Base-by-base conservation (phyloP, 1,140 invertebrate species). In the Drosophila oshimai region DNA sequence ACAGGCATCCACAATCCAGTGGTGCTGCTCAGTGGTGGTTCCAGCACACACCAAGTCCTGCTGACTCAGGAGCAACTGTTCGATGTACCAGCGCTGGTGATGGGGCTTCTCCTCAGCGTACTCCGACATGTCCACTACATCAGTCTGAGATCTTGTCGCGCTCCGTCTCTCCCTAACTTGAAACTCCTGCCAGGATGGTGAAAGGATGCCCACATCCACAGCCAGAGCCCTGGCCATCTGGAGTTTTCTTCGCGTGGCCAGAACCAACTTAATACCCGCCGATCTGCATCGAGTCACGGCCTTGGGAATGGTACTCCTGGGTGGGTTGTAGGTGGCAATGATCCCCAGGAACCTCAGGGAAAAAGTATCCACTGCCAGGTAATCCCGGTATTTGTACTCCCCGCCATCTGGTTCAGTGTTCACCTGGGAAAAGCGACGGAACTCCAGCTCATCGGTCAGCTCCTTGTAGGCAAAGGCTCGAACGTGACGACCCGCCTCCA, bases 221-320 rank as follows among this genome's bases (percentile, higher is more conserved):
- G 80, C 75, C 5, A 86, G 12, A 1, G 61, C 39, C 6, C 33
- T 24, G 2, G 81, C 50, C 4, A 28, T 24, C 1, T 10, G 18
- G 0, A 18, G 15, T 0, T 37, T 29, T 0, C 9, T 13, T 0
- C n/a, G 7, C 0, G 75, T 86, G 3, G 53, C n/a, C 0, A 86
- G 0, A 0, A 86, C 42, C 7, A 86, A 18, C 18, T 86, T 86
- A 7, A 86, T 76, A 15, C 80, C 81, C 1, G 67, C 81, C 1
- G 26, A 12, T 1, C 72, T 41, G 9, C 80, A 86, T 0, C 24
- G 29, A 6, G n/a, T 26, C 5, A 86, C 57, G 0, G 62, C 46
- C 3, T 28, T 18, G 4, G 17, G 17, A 1, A 84, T 31, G 10
- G 64, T 49, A 0, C 17, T 7, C 1, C 39, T 6, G 0, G 75